Conservation (phyloP, 2,888 invertebrate genomes). For the Parnassius apollo region DNA sequence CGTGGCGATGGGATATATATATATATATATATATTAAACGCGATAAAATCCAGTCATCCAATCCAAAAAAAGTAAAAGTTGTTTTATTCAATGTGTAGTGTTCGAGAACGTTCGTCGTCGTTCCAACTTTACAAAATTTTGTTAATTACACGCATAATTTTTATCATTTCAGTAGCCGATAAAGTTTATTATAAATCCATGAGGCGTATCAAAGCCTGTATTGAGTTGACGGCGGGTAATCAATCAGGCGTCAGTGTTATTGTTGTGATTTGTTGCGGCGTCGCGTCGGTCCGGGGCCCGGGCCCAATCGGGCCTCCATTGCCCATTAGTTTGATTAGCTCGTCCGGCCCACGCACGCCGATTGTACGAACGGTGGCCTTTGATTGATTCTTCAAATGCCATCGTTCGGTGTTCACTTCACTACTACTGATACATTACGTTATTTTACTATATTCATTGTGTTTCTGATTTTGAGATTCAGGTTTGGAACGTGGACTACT, state of each 20-base stretch:
- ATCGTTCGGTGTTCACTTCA: conserved; percentile 48
- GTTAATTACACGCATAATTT: neutral
- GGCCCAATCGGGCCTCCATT: conserved; percentile 45
- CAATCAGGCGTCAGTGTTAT: conserved; percentile 70
- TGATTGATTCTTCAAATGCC: conserved; percentile 74
- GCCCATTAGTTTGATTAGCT: conserved; percentile 61
- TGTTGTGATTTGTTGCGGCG: conserved; percentile 73
- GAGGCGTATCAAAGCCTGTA: conserved; percentile 55
- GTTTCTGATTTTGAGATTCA: conserved; percentile 12
- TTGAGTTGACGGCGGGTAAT: conserved; percentile 60
- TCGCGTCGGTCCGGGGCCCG: conserved; percentile 42
- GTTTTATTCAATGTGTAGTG: too few species aligned
- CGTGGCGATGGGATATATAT: too few species aligned
- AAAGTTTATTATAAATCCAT: conserved; percentile 48
- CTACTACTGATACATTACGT: conserved; percentile 41
- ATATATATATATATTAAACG: too few species aligned
- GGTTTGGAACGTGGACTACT: too few species aligned
- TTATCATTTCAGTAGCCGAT: conserved; percentile 1
- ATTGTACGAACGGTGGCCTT: conserved; percentile 67
- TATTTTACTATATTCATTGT: conserved; percentile 9
- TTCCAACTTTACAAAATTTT: neutral
- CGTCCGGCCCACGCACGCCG: conserved; percentile 71
- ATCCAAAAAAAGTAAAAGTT: too few species aligned
- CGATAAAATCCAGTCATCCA: too few species aligned
- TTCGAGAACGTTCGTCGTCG: too few species aligned